Evolutionary conservation across 2,888 invertebrate genomes (phyloP).

Genomic region (Agriopis marginaria): DNA sequence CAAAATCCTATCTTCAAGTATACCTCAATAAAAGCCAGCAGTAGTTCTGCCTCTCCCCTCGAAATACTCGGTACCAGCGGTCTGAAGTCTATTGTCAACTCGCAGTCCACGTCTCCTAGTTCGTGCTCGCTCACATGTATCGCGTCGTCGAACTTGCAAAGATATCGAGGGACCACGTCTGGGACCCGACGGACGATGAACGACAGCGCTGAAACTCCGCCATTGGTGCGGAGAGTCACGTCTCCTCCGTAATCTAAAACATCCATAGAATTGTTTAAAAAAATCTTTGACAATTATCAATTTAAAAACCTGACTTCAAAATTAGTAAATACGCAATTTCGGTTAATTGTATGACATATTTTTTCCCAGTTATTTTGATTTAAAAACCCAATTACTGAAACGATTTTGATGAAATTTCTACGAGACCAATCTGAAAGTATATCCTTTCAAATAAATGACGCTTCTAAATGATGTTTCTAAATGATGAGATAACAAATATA

Average conservation of each 20-base stretch:
- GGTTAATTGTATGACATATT: no score
- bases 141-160: constrained; percentile 90
- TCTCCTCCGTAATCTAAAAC: constrained; percentile 91
- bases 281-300: no score
- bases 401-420: no score
- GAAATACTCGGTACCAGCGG: constrained; percentile 87
- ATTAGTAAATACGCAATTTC: no score
- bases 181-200: constrained; percentile 95
- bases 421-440: neutral
- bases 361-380: no score
- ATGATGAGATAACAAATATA: no score
- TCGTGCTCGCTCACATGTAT: constrained; percentile 94
- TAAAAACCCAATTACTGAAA: no score
- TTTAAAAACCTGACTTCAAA: no score
- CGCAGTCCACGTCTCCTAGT: constrained; percentile 94
- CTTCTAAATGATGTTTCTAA: no score
- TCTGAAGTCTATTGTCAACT: constrained; percentile 88
- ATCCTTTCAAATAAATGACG: no score
- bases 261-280: no score
- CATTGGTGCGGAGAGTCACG: constrained; percentile 92
- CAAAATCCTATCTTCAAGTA: constrained; percentile 12
- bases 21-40: constrained; percentile 90
- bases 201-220: constrained; percentile 92
- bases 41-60: constrained; percentile 89
- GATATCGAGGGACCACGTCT: constrained; percentile 91